Conservation (phyloP, 2,113 vertebrate genomes). For the Reinhardtius hippoglossoides region DNA sequence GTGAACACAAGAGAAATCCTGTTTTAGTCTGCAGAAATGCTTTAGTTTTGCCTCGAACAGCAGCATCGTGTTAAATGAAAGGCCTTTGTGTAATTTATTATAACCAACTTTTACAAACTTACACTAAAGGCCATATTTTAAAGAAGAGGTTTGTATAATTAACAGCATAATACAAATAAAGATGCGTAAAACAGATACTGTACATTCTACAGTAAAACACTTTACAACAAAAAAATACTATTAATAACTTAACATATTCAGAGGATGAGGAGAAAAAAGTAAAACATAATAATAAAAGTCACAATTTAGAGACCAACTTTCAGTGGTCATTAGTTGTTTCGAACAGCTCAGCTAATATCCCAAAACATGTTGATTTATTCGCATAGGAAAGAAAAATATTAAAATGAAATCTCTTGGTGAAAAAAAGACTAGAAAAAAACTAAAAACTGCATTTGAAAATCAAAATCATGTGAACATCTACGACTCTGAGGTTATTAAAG, state of each 20-base stretch:
- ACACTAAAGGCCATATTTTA: conserved; percentile 35
- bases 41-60: no score
- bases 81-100: conserved; percentile 35
- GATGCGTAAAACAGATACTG: conserved; percentile 72
- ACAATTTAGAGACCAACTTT: conserved; percentile 66
- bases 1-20: no score
- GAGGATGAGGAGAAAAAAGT: not conserved
- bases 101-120: conserved; percentile 20
- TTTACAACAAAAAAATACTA: conserved; percentile 22
- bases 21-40: not conserved
- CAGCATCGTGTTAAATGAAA: conserved; percentile 42
- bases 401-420: conserved; percentile 9
- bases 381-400: conserved; percentile 8
- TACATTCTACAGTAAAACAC: conserved; percentile 74
- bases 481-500: conserved; percentile 30
- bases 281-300: conserved; percentile 10
- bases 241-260: conserved; percentile 60
- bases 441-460: conserved; percentile 52
- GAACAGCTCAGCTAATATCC: conserved; percentile 7
- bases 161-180: conserved; percentile 67
- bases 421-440: not conserved
- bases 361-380: conserved; percentile 57
- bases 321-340: conserved; percentile 41
- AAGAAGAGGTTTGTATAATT: conserved; percentile 59
- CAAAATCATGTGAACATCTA: conserved; percentile 39